phyloP scores from a whole-genome alignment of 2,888 invertebrate genomes.

The Tortrix viridana region DNA sequence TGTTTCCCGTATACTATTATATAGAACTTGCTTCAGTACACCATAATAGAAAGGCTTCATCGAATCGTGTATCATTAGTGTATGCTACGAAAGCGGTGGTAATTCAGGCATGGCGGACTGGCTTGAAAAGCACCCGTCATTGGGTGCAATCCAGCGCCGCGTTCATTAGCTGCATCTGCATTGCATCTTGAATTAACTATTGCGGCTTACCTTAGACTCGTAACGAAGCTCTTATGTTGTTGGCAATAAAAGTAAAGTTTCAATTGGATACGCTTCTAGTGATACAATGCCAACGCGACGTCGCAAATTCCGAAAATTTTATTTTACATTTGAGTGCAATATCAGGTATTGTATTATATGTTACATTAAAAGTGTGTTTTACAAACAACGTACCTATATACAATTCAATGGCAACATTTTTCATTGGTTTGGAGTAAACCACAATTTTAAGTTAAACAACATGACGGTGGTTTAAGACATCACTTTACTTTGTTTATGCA shows the following conservation, averaged over 20 bases:
- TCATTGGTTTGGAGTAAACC: too few species aligned
- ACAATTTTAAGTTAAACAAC: too few species aligned
- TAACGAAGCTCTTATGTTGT: constrained; percentile 16
- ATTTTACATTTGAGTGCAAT: too few species aligned
- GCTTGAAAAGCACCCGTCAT: constrained; percentile 20
- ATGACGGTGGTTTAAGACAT: too few species aligned
- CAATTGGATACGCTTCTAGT: constrained; percentile 1
- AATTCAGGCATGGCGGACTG: constrained; percentile 15
- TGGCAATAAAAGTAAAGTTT: constrained; percentile 13
- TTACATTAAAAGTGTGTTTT: too few species aligned
- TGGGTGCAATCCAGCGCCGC: constrained; percentile 14
- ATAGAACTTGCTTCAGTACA: neutral
- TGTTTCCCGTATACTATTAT: too few species aligned
- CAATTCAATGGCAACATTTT: too few species aligned
- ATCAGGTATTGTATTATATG: too few species aligned
- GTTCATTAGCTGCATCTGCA: constrained; percentile 23
- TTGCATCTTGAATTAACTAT: constrained; percentile 17
- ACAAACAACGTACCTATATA: too few species aligned
- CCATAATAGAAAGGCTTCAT: neutral
- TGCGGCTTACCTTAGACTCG: constrained; percentile 9
- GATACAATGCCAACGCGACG: neutral
- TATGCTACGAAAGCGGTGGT: constrained; percentile 18
- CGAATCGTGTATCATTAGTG: constrained; percentile 13
- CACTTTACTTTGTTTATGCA: too few species aligned
- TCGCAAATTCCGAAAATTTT: too few species aligned